phyloP scores from a whole-genome alignment of 2,888 invertebrate species.

The Sarcophaga caerulescens region DNA sequence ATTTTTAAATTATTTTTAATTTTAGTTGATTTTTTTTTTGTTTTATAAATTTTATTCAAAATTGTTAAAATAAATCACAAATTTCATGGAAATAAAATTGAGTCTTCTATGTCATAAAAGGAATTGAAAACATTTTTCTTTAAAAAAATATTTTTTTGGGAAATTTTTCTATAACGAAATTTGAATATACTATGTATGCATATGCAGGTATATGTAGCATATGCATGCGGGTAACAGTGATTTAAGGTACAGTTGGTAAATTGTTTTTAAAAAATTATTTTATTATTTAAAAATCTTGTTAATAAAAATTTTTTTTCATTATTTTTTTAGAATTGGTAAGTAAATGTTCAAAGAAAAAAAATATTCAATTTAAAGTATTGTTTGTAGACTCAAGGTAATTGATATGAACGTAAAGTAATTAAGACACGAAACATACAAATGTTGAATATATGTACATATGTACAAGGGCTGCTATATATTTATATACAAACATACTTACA shows the following conservation, averaged over 20 bases:
- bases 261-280: too few species aligned
- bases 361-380: not conserved
- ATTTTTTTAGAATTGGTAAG: slow-evolving; percentile 9
- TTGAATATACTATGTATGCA: not conserved
- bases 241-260: too few species aligned
- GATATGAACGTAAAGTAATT: too few species aligned
- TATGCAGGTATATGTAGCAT: too few species aligned
- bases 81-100: slow-evolving; percentile 58
- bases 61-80: slow-evolving; percentile 69
- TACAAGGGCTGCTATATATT: too few species aligned
- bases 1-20: slow-evolving; percentile 33
- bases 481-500: too few species aligned
- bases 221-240: too few species aligned
- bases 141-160: not conserved
- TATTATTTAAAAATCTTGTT: not conserved
- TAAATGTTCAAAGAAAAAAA: not conserved
- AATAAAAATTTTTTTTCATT: not conserved
- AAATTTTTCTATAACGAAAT: slow-evolving; percentile 31
- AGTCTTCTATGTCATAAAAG: slow-evolving; percentile 35
- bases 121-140: not conserved
- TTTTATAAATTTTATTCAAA: slow-evolving; percentile 58
- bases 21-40: slow-evolving; percentile 65
- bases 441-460: too few species aligned
- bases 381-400: too few species aligned
- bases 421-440: too few species aligned